Evolutionary conservation across 2,113 vertebrate genomes (phyloP), one percentile per base, ranked within the genome.

Genomic region (Neoarius graeffei): DNA sequence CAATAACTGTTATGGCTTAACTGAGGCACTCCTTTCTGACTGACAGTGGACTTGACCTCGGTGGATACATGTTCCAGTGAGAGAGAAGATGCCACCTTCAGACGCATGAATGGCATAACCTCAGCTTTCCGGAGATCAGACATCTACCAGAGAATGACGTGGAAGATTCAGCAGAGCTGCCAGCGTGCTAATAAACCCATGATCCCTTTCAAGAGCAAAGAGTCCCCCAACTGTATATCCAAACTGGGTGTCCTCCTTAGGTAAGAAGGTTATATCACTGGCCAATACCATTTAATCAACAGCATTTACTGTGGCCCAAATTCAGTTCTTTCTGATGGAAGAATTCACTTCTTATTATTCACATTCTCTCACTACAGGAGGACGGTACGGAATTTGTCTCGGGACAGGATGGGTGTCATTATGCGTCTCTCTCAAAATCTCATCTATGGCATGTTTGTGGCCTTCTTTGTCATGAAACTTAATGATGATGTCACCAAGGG

Each of bases 351-450:
- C 60, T 66, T 42, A 19, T 23, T 48, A 52, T 80, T 64, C 6
- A 10, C 50, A 35, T 81, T 67, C 17, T 86, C 48, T 89, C 57
- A 89, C 87, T 91, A 83, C 89, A 99, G 98, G 94, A 96, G 97
- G 91, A 95, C 95, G 35, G 92, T 91, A 0, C 96, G 95, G 89
- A 99, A 99, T 92, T 91, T 98, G 56, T 94, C 95, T 89, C 95
- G 97, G 93, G 96, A 99, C 92, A 96, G 97, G 92, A 96, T 95
- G 91, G 97, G 97, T 0, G 91, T 99, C 67, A 85, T 94, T 57
- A 98, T 98, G 97, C 97, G 98, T 42, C 95, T 99, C 50, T 94
- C 95, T 19, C 98, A 99, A 95, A 99, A 99, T 87, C 90, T 99
- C 84, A 94, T 99, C 35, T 97, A 97, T 83, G 96, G 96, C 25